Conservation (phyloP, 2,797 vertebrate species). For the Macroramphosus scolopax region DNA sequence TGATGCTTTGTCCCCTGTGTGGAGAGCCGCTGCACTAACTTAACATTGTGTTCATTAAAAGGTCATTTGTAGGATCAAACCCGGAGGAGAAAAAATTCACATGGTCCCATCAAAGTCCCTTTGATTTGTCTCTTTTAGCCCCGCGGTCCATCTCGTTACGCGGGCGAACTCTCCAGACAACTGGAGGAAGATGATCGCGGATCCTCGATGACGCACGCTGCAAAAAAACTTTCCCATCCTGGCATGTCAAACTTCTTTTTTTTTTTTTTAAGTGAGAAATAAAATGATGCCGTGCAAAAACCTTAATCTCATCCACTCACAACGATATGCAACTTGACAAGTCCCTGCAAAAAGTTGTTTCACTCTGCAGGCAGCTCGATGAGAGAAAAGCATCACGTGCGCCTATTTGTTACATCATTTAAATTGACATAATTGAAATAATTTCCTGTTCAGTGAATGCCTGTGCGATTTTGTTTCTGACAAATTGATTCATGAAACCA, state of each 20-base stretch:
- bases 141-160: constrained; percentile 44
- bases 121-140: constrained; percentile 61
- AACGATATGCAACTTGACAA: too few relatives aligned
- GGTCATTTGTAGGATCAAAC: constrained; percentile 83
- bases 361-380: too few relatives aligned
- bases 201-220: constrained; percentile 30
- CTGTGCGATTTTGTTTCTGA: too few relatives aligned
- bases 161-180: constrained; percentile 30
- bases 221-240: constrained; percentile 29
- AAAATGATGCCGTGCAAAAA: too few relatives aligned
- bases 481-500: too few relatives aligned
- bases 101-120: constrained; percentile 71
- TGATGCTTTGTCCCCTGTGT: constrained; percentile 56
- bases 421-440: too few relatives aligned
- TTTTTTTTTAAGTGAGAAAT: too few relatives aligned
- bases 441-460: too few relatives aligned
- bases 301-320: too few relatives aligned
- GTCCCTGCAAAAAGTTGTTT: too few relatives aligned
- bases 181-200: constrained; percentile 56
- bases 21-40: constrained; percentile 78
- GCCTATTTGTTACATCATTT: too few relatives aligned
- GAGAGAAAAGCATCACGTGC: too few relatives aligned
- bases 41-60: constrained; percentile 84
- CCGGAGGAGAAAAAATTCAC: constrained; percentile 74
- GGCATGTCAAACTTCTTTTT: constrained; percentile 39